Evolutionary conservation across 2,888 invertebrate species (phyloP), one percentile per base, ranked within the genome.

Genomic region (Tachina fera): DNA sequence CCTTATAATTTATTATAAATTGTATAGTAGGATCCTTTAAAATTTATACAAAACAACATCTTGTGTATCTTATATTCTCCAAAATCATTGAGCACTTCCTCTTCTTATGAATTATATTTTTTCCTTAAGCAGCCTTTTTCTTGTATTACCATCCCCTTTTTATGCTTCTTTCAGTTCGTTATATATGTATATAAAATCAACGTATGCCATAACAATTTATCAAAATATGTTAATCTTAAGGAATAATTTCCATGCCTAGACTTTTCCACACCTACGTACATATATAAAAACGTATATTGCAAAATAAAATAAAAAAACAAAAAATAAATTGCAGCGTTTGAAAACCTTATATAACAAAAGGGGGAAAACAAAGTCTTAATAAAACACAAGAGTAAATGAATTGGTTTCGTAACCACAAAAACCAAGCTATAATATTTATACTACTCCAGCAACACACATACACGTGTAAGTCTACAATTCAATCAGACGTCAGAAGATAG

Each of bases 351-450:
- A 39, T n/a, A 31, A 58, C 9, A 31, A 19, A 71, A 76, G 61
- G 31, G 56, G 41, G 22, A 56, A 45, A 45, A 72, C 9, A 22
- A 79, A 47, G 60, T 74, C 63, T 60, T 67, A 74, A 78, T 77
- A 82, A 71, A 63, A 78, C 65, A 71, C 70, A 79, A 78, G 47
- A 87, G 89, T 88, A 90, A 91, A 91, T 91, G 91, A 91, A 91
- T 91, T 90, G 91, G 89, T 91, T 91, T 91, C 89, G 89, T 88
- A 90, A 91, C 91, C 91, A 89, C 91, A 91, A 75, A 89, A 89
- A 89, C 90, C 90, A 88, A 83, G 39, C 81, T 74, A 74, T 41
- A 60, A 77, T 81, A 85, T 80, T 81, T 72, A 77, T 77, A 63
- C 39, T 8, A 86, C 84, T 86, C 51, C 85, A 84, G 6, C 41